Evolutionary conservation across 2,888 invertebrate species (phyloP), one percentile per base, ranked within the genome.

Genomic region (Chalcis sispes): DNA sequence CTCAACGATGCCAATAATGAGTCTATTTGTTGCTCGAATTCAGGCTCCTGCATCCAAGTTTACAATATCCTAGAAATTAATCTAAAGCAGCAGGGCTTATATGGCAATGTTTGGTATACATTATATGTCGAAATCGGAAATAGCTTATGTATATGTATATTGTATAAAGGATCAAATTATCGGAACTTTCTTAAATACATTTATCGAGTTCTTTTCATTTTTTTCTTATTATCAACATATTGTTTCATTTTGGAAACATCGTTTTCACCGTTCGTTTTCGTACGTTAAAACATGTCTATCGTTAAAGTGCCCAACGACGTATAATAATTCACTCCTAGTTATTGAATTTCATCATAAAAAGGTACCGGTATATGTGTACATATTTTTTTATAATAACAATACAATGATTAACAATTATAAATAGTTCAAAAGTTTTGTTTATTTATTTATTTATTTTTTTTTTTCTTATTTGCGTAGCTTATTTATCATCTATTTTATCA

Each of bases 41-140:
- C 62, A 72, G 48, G 65, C 20, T 58, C 58, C 27, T 71, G 36
- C 52, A 5, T 54, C 40, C 15, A n/a, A 36, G 23, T 42, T 15
- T 42, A 48, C 15, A 70, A 32, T 52, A 62, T 48, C 32, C 10
- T 58, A 50, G 18, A 40, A 61, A 40, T 36, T 5, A 8, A 56
- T 58, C n/a, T 52, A 36, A n/a, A n/a, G 5, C n/a, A 54, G 42
- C 62, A 64, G 32, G 29, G 10, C 20, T 56, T 40, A 40, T 72
- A 65, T 65, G 58, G 58, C 58, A 42, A 73, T 66, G 29, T 29
- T 56, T 56, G n/a, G 7, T 46, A 42, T 13, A 42, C 13, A 61
- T 40, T 42, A 23, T 50, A 15, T 42, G 15, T 58, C 13, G 29
- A 23, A 13, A 42, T 20, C 18, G 20, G n/a, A 66, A 73, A 66